These are phyloP conservation scores for Syngnathus typhle DNA, from an alignment of 2,113 vertebrate genomes.

Conservation along the genomic window DNA sequence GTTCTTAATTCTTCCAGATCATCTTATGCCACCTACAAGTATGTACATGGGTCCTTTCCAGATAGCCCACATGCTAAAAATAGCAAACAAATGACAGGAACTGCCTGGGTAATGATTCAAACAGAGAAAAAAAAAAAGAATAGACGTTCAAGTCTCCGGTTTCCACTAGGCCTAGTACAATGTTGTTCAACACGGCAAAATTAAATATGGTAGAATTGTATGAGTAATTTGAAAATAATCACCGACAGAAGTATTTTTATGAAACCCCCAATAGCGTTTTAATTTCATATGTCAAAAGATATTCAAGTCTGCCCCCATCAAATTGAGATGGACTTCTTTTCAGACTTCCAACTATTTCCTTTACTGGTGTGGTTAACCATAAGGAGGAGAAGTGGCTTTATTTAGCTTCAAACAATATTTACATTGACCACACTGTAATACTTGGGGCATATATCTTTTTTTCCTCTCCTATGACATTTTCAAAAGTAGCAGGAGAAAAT, in stretches of 20 bases:
- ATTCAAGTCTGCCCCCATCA: too few relatives aligned
- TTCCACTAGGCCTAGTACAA: conserved; percentile 3
- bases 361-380: conserved; percentile 50
- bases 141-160: conserved; percentile 14
- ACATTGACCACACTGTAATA: conserved; percentile 31
- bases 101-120: conserved; percentile 48
- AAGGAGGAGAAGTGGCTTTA: conserved; percentile 47
- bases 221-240: not conserved
- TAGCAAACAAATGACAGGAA: conserved; percentile 43
- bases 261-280: conserved; percentile 3
- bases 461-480: not conserved
- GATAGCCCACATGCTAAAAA: conserved; percentile 53
- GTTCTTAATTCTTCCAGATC: conserved; percentile 12
- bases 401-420: conserved; percentile 55
- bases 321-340: conserved; percentile 1
- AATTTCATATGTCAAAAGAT: too few relatives aligned
- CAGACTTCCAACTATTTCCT: conserved; percentile 37
- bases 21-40: conserved; percentile 1
- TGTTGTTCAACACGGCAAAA: not conserved
- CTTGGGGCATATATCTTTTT: conserved; percentile 7
- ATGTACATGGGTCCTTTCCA: conserved; percentile 33
- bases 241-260: not conserved
- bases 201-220: not conserved
- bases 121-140: conserved; percentile 14
- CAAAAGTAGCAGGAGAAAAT: conserved; percentile 29